These are phyloP conservation scores for Zaprionus africanus DNA, from an alignment of 1,140 invertebrate species.

Conservation along the genomic window DNA sequence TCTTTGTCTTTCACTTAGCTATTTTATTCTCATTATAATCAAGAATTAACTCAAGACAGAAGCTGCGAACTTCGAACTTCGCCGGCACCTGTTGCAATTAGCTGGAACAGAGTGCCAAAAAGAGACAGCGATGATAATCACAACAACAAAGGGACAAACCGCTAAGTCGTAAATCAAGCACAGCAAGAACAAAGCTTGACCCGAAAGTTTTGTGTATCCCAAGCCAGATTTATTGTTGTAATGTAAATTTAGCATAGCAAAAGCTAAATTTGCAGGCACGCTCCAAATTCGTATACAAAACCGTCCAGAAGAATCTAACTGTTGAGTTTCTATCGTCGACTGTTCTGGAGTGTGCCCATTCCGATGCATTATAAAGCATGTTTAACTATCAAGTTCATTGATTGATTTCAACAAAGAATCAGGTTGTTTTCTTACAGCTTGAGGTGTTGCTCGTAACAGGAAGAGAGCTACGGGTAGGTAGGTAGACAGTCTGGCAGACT, in stretches of 20 bases:
- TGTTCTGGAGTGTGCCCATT: slow-evolving; percentile 13
- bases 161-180: slow-evolving; percentile 63
- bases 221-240: slow-evolving; percentile 52
- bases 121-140: slow-evolving; percentile 3
- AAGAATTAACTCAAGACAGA: slow-evolving; percentile 32
- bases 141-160: slow-evolving; percentile 16
- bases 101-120: slow-evolving; percentile 41
- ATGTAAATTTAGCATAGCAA: slow-evolving; percentile 52
- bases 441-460: slow-evolving; percentile 33
- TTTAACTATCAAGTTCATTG: slow-evolving; percentile 25
- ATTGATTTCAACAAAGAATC: slow-evolving; percentile 36
- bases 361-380: slow-evolving; percentile 17
- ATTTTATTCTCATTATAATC: slow-evolving; percentile 69
- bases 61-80: slow-evolving; percentile 17
- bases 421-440: slow-evolving; percentile 10
- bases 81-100: slow-evolving; percentile 68
- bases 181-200: slow-evolving; percentile 45
- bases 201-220: slow-evolving; percentile 42
- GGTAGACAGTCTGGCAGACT: slow-evolving; percentile 12
- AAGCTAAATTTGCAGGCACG: slow-evolving; percentile 33
- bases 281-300: slow-evolving; percentile 50
- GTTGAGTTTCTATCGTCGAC: slow-evolving; percentile 7
- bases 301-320: slow-evolving; percentile 23
- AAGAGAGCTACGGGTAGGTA: not conserved
- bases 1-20: not conserved